Evolutionary conservation across 2,888 invertebrate species (phyloP), one percentile per base, ranked within the genome.

Genomic region (Enchytraeus crypticus): DNA sequence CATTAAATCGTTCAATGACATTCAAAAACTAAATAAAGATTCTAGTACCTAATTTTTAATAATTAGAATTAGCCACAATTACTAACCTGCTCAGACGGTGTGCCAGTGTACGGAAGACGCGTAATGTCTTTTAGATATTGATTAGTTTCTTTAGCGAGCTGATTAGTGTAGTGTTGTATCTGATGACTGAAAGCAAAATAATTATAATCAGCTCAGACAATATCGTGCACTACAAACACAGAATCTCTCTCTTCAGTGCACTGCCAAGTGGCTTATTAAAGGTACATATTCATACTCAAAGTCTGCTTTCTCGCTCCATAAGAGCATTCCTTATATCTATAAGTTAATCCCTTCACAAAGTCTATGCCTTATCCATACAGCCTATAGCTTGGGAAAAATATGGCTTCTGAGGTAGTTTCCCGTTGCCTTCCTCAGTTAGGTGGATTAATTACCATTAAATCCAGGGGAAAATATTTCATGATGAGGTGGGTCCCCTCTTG

Each of bases 131-230:
- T 90, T 66, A 95, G 82, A 79, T 89, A 86, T 43, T 86, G 84
- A 72, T 87, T 91, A 0, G 95, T 95, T 76, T 95, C 95, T 76
- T 92, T 92, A 0, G 90, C 92, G 73, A 96, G 80, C 75, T 92
- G 90, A 77, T 93, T 90, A 0, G 95, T 95, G 77, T 93, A 92
- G 77, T 92, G 92, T 78, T 92, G 92, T 70, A 93, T 88, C 80
- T 93, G 89, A 77, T 92, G 90, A 61, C 92, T 92, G 75, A 27
- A n/a, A n/a, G n/a, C n/a, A n/a, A n/a, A n/a, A n/a, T n/a, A n/a
- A n/a, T n/a, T n/a, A n/a, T n/a, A n/a, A n/a, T n/a, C n/a, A n/a
- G n/a, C n/a, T n/a, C n/a, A n/a, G n/a, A 81, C 79, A 30, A 45
- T 21, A 14, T n/a, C 45, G 3, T 47, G 62, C 53, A 38, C 34